phyloP scores from a whole-genome alignment of 2,888 invertebrate species.

The Chrysolina oricalcia region DNA sequence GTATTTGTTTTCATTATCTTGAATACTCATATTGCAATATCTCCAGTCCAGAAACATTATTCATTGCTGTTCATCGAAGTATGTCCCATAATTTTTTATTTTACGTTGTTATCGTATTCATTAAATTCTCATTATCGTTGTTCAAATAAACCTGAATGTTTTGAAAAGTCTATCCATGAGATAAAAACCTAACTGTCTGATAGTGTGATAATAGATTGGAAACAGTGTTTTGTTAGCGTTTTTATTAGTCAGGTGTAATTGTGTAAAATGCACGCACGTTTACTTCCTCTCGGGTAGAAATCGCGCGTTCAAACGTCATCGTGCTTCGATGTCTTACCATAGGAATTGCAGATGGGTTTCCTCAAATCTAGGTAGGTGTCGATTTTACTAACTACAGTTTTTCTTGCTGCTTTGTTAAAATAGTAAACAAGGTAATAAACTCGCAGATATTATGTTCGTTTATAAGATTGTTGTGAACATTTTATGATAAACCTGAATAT shows the following conservation, averaged over 20 bases:
- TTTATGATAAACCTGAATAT: too few species aligned
- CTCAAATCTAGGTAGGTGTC: not conserved
- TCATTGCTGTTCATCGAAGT: not conserved
- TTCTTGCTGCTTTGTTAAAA: too few species aligned
- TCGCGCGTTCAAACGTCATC: not conserved
- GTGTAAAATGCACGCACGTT: not conserved
- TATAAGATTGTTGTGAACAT: too few species aligned
- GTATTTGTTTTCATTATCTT: slow-evolving; percentile 20
- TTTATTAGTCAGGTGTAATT: not conserved
- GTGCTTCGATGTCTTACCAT: not conserved
- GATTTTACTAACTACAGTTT: too few species aligned
- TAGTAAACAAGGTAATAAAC: too few species aligned
- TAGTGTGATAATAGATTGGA: slow-evolving; percentile 31
- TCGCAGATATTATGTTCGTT: too few species aligned
- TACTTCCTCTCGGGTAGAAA: not conserved
- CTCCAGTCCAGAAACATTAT: not conserved
- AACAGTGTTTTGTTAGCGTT: not conserved
- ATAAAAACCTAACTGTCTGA: slow-evolving; percentile 41
- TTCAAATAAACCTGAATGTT: slow-evolving; percentile 41
- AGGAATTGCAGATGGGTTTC: not conserved
- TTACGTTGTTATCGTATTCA: slow-evolving; percentile 30
- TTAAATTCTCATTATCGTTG: slow-evolving; percentile 40
- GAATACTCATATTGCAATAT: not conserved
- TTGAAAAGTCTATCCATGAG: slow-evolving; percentile 25
- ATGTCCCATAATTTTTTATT: not conserved